A percentile compares a stretch with the other conserved stretches of the same genome.
Evolutionary conservation across 2,113 vertebrate genomes (phyloP).

Genomic region (Notothenia coriiceps): DNA sequence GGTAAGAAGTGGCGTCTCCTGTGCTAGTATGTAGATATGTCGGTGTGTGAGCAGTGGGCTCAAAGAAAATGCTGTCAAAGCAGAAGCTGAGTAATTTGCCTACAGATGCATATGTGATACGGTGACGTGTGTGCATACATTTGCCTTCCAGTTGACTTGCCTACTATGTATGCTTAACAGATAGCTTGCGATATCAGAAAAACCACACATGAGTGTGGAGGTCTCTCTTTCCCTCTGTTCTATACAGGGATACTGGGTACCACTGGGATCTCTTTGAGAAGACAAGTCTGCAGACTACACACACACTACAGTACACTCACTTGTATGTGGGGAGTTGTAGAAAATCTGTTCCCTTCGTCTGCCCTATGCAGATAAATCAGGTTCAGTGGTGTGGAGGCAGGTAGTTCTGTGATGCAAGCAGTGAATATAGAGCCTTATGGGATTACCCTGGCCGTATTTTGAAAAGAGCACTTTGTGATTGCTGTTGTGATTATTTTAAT

Average conservation of each 20-base stretch:
- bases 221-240: slow-evolving; percentile 15
- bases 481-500: background rate
- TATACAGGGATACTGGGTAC: slow-evolving; percentile 32
- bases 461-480: background rate
- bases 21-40: slow-evolving; percentile 48
- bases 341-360: slow-evolving; percentile 11
- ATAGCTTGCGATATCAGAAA: slow-evolving; percentile 45
- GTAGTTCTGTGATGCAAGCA: background rate
- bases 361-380: slow-evolving; percentile 29
- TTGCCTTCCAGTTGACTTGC: slow-evolving; percentile 48
- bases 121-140: slow-evolving; percentile 61
- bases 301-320: background rate
- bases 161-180: slow-evolving; percentile 51
- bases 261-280: slow-evolving; percentile 36
- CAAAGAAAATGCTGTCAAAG: slow-evolving; percentile 68
- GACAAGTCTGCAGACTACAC: background rate
- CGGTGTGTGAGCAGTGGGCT: slow-evolving; percentile 41
- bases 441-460: background rate
- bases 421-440: background rate
- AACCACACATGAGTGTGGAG: slow-evolving; percentile 24
- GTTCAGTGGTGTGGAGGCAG: slow-evolving; percentile 8
- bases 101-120: slow-evolving; percentile 57
- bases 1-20: slow-evolving; percentile 29
- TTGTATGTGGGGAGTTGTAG: slow-evolving; percentile 2
- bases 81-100: slow-evolving; percentile 71